Conservation (phyloP, 2,113 vertebrate species). For the Circaetus gallicus region DNA sequence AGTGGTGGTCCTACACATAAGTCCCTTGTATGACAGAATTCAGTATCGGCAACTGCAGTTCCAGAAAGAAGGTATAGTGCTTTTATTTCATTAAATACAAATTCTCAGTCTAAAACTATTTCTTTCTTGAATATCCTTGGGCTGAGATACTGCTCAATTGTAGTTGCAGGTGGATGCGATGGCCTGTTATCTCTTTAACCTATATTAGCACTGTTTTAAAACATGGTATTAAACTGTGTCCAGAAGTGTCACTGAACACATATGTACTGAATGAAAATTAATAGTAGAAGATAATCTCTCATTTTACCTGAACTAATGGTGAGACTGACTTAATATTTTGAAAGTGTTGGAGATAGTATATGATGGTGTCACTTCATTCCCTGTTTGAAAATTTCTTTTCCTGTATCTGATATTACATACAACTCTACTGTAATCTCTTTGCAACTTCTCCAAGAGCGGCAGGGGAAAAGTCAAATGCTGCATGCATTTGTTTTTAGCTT, state of each 20-base stretch:
- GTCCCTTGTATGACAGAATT: not conserved
- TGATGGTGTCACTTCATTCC: not conserved
- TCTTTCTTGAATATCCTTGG: not conserved
- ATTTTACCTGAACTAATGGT: not conserved
- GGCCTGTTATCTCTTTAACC: not conserved
- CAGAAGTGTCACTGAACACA: not conserved
- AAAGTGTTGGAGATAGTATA: not conserved
- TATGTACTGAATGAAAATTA: not conserved
- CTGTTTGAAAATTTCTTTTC: not conserved
- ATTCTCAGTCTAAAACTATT: not conserved
- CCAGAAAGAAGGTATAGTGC: not conserved
- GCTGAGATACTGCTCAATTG: not conserved
- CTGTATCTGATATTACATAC: not conserved
- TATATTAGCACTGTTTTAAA: not conserved
- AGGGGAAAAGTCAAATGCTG: not conserved
- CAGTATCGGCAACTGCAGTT: not conserved
- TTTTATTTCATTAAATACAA: not conserved
- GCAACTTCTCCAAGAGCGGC: not conserved
- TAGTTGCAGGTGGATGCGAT: not conserved
- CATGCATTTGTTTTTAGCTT: not conserved
- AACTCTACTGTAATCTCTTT: not conserved
- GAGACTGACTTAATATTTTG: not conserved
- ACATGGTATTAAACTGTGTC: not conserved
- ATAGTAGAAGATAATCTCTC: not conserved
- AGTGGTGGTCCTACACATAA: not conserved